Conservation (phyloP, 2,797 vertebrate genomes). For the Furcifer pardalis region DNA sequence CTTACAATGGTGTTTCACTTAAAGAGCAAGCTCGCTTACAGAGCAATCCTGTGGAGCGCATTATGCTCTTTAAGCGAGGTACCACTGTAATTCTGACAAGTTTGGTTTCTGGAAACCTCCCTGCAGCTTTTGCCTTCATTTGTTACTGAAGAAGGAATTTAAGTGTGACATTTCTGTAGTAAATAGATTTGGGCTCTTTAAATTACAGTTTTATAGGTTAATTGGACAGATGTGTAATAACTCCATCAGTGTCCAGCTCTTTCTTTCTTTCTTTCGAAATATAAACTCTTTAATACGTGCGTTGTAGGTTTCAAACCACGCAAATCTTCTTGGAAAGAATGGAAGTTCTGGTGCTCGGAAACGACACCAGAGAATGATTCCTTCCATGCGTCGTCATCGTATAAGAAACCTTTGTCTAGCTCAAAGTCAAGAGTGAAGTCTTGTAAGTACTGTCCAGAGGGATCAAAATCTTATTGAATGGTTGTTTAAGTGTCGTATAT, state of each 20-base stretch:
- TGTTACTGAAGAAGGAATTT: not conserved
- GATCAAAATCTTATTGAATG: not conserved
- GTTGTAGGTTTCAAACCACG: slow-evolving; percentile 63
- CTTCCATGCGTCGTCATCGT: not conserved
- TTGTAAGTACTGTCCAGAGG: slow-evolving; percentile 33
- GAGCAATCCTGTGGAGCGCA: too few species aligned
- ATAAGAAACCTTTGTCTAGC: slow-evolving; percentile 10
- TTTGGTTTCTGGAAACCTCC: not conserved
- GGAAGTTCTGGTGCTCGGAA: slow-evolving; percentile 59
- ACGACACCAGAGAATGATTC: slow-evolving; percentile 22
- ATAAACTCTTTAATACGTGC: slow-evolving; percentile 20
- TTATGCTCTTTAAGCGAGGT: too few species aligned
- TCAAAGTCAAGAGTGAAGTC: slow-evolving; percentile 8
- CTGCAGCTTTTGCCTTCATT: not conserved
- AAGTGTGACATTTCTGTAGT: not conserved
- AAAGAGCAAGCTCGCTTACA: too few species aligned
- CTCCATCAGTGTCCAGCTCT: not conserved
- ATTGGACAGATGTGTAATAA: not conserved
- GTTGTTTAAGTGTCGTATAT: not conserved
- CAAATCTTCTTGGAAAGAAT: slow-evolving; percentile 63
- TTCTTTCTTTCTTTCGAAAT: too few species aligned
- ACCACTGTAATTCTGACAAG: too few species aligned
- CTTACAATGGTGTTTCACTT: too few species aligned
- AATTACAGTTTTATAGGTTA: not conserved
- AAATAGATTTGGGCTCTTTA: not conserved